A percentile compares a stretch with the other conserved stretches of the same genome.
phyloP scores from a whole-genome alignment of 2,888 invertebrate genomes.

The Chromoteleia sp. region DNA sequence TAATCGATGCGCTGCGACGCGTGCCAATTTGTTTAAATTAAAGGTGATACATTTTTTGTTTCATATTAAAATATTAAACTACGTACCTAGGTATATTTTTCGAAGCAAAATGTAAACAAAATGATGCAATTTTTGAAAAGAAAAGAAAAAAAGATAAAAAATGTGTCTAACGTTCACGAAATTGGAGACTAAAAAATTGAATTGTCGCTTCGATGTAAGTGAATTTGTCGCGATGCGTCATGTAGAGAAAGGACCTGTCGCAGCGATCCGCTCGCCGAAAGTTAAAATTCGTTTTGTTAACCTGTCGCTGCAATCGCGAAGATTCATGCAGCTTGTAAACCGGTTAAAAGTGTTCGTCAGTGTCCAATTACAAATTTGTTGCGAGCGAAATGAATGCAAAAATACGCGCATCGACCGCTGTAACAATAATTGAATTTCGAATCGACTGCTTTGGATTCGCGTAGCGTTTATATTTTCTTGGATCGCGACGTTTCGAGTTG shows the following conservation, averaged over 20 bases:
- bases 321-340: constrained; percentile 39
- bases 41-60: too few species aligned
- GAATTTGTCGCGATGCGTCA: constrained; percentile 34
- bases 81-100: too few species aligned
- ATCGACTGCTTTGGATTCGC: too few species aligned
- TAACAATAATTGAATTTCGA: constrained; percentile 25
- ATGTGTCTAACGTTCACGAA: too few species aligned
- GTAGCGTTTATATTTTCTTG: too few species aligned
- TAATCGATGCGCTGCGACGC: too few species aligned
- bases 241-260: background rate
- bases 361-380: constrained; percentile 31
- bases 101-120: too few species aligned
- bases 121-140: background rate
- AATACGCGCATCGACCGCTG: background rate
- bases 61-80: too few species aligned
- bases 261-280: constrained; percentile 11
- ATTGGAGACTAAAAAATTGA: constrained; percentile 29
- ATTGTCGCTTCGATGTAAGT: constrained; percentile 27
- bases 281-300: constrained; percentile 27
- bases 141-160: constrained; percentile 1
- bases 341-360: constrained; percentile 32
- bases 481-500: too few species aligned
- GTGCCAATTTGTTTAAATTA: too few species aligned
- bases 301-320: constrained; percentile 20
- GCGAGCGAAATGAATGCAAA: constrained; percentile 1